Evolutionary conservation across 2,888 invertebrate species (phyloP), one percentile per base, ranked within the genome.

Genomic region (Tricholauxania praeusta): DNA sequence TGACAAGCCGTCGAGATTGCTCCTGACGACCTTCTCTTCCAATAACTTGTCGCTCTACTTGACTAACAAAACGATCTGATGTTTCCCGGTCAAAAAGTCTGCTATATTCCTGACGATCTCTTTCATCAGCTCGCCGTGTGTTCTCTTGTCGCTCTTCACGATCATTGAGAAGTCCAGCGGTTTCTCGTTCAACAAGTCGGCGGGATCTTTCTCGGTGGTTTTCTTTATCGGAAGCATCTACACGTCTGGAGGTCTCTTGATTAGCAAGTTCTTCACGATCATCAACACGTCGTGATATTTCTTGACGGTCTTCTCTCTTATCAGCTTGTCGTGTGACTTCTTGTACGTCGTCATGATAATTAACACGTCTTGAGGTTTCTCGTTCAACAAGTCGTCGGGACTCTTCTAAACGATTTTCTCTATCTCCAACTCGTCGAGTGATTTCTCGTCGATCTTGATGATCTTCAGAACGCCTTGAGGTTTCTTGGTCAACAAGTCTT

Each of bases 401-500:
- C 12, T 6, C 4, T 71, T 63, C 63, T 39, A 10, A 7, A 39
- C 69, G 69, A n/a, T 52, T 15, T 48, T 69, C 69, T 28, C 69
- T 49, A 12, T 48, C 22, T 7, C 60, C 72, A 39, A 48, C 22
- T 59, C 75, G 72, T 19, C 62, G 60, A 8, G 39, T 51, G 12
- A 15, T 28, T 67, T 68, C 72, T 5, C 48, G 53, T 22, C 53
- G 47, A 14, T 67, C 71, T n/a, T 55, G 57, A 53, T 48, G 28
- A n/a, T 51, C 55, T 12, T 22, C 67, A 10, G 5, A 17, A 17
- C 65, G 70, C 17, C 64, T 28, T 4, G 62, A 22, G 17, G 48
- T 49, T 57, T 74, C 72, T 47, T 49, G 71, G 15, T 63, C 47
- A 53, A 47, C 64, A 7, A 39, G 39, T 39, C 39, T 7, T 5